Base-by-base conservation (phyloP, 1,140 invertebrate species). In the Portunus trituberculatus region DNA sequence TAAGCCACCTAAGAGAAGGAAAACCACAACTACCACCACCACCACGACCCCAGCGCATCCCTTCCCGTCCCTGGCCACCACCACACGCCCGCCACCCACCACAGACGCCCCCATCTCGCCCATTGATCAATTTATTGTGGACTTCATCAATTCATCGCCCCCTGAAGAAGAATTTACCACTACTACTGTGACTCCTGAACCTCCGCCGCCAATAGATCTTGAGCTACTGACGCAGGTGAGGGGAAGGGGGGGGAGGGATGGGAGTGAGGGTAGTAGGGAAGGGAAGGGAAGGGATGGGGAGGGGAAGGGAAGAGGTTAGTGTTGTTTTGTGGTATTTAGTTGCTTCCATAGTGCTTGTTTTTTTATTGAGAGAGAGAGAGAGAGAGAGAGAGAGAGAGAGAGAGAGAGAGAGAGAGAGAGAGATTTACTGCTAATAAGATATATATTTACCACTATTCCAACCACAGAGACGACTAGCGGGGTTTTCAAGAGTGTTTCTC, bases 141-240 rank as follows among this genome's bases (percentile, higher is more conserved):
- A 95, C 39, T 95, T 95, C 91, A 95, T 95, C 91, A 95, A 95
- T 48, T 95, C 94, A 0, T 95, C 94, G 10, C 94, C 94, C 16
- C 90, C 93, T 0, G 93, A 96, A 31, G 95, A 91, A 2, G 28
- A 88, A 0, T 32, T 67, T 20, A 94, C 88, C n/a, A 92, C 87
- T 6, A 92, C 91, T 20, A 82, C 88, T 0, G 10, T 31, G 0
- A n/a, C 93, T 10, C 32, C 94, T 1, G 86, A 95, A 29, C 31
- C 91, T 14, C 28, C 83, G 0, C 95, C 93, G 48, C 93, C 91
- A 31, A 95, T 95, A n/a, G 91, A 95, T 45, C 59, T 95, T 4
- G 82, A 93, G 14, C 89, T 95, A 25, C 82, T 95, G 45, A 48
- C 84, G 7, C 95, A 95, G 87, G 95, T 95, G 28, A n/a, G n/a